These are phyloP conservation scores for Sycobia sp. DNA, from an alignment of 1,140 invertebrate species.

Conservation along the genomic window DNA sequence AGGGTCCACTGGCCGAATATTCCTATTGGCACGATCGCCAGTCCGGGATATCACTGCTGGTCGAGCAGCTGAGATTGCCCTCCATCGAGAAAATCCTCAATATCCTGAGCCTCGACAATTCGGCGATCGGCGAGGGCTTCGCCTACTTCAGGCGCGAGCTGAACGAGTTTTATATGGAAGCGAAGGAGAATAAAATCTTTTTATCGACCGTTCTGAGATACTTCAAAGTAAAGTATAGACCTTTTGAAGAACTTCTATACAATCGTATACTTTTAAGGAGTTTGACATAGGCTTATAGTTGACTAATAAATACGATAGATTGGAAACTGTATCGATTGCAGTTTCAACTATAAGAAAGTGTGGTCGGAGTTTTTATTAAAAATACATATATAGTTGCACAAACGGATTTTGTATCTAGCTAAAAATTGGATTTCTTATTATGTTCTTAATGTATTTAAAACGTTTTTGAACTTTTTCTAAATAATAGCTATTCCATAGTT, in stretches of 20 bases:
- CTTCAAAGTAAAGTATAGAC: slow-evolving; percentile 76
- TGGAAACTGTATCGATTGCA: slow-evolving; percentile 35
- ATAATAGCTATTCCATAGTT: background rate
- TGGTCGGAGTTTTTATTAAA: too few species aligned
- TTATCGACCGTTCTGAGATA: slow-evolving; percentile 79
- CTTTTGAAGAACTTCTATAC: too few species aligned
- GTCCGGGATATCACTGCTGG: slow-evolving; percentile 73
- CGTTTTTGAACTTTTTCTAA: background rate
- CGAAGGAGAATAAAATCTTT: slow-evolving; percentile 85
- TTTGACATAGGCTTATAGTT: too few species aligned
- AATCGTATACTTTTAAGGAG: too few species aligned
- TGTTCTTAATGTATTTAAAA: too few species aligned
- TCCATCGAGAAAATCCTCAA: slow-evolving; percentile 69
- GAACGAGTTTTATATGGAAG: slow-evolving; percentile 73
- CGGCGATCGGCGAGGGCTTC: slow-evolving; percentile 61
- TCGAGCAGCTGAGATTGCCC: slow-evolving; percentile 80
- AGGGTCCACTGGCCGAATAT: slow-evolving; percentile 80
- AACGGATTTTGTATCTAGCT: background rate
- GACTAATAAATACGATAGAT: too few species aligned
- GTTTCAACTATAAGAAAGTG: too few species aligned
- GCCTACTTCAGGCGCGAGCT: slow-evolving; percentile 65
- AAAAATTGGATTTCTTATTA: background rate
- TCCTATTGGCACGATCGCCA: slow-evolving; percentile 82
- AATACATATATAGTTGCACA: too few species aligned
- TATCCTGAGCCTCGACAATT: slow-evolving; percentile 63